Percentiles rank a stretch among this genome's conserved stretches.
Evolutionary conservation across 2,113 vertebrate genomes (phyloP).

Genomic region (Elephantulus edwardii): DNA sequence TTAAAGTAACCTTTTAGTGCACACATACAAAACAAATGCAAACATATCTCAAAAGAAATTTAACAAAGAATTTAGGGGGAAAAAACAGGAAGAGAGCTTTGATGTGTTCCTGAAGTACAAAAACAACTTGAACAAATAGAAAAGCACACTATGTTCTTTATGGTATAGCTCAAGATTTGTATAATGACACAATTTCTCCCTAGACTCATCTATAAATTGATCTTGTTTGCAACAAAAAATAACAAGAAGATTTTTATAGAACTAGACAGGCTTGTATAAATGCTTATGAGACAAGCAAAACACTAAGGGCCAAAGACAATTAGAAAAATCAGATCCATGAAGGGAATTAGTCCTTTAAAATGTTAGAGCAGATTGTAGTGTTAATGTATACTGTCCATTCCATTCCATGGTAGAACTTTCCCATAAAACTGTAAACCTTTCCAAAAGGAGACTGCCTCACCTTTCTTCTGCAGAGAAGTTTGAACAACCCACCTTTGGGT

Average conservation of each 20-base stretch:
- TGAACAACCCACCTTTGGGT: neutral
- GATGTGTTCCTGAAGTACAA: neutral
- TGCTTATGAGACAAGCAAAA: neutral
- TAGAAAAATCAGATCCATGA: neutral
- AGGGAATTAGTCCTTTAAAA: neutral
- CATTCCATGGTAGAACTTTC: neutral
- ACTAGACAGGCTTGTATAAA: neutral
- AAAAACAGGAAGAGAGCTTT: neutral
- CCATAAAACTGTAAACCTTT: neutral
- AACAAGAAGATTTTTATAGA: neutral
- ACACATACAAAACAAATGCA: neutral
- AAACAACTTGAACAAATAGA: too few relatives aligned
- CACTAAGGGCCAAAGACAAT: neutral
- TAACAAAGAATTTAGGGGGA: neutral
- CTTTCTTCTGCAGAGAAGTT: neutral
- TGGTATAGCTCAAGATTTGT: neutral
- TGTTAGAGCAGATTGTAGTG: neutral
- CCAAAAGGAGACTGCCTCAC: neutral
- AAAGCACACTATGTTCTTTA: neutral
- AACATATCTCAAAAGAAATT: slow-evolving; percentile 33
- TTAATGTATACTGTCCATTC: neutral
- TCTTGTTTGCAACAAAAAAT: neutral
- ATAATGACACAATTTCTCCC: neutral
- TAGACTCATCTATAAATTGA: neutral
- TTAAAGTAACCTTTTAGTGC: neutral